Base-by-base conservation (phyloP, 2,888 invertebrate genomes). In the Agrotis clavis region DNA sequence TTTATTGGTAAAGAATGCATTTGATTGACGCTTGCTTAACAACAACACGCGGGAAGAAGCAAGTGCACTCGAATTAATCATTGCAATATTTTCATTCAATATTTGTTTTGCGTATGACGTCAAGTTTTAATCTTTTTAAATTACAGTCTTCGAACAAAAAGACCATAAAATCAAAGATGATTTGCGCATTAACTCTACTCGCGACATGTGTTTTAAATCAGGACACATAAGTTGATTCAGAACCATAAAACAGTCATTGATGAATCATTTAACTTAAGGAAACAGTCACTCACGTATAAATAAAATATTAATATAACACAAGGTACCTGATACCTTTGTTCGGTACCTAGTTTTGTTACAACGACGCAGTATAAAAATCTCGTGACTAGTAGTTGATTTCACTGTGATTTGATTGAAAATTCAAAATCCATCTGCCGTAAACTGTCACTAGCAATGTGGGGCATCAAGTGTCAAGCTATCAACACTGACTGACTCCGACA, bases 241-340 rank as follows among this genome's bases (percentile, higher is more conserved):
- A 65, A 30, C 19, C 47, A 65, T 69, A 65, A 79, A 53, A 57
- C 60, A 71, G 75, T 67, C 72, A 81, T 71, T 61, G 66, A 45
- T 84, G 86, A 86, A 61, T 86, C 85, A 85, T 76, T 71, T 41
- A 63, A 59, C 62, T 71, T 74, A 73, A 84, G 60, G 65, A 77
- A 72, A 69, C 50, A 61, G 25, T 53, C 70, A 61, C 64, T 62
- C 68, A 82, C 75, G 68, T 62, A 30, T 30, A 35, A 62, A 71
- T 59, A 56, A 74, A 80, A 59, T 53, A 53, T 30, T 11, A 41
- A 50, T n/a, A 25, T 50, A 69, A 48, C 19, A 35, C n/a, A 16
- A 14, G 13, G 35, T 66, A 18, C 51, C 35, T 7, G 14, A 57
- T 35, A 56, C 21, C 53, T 68, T 66, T 66, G 47, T 66, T 51